Base-by-base conservation (phyloP, 2,888 invertebrate species). In the Drosophila nigricruria region DNA sequence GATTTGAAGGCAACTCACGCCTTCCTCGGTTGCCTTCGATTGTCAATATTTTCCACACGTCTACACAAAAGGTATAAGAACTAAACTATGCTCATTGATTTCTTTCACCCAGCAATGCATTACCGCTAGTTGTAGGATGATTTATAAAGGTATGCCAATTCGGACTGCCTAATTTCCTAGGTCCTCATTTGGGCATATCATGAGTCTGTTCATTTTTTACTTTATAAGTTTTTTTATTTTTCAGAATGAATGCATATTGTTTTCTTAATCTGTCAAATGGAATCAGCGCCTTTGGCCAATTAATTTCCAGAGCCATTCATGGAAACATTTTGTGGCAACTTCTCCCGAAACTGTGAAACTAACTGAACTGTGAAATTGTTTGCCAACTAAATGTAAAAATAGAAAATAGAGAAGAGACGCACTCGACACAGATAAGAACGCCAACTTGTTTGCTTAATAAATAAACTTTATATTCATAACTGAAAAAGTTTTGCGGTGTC, bases 391-490 rank as follows among this genome's bases (percentile, higher is more conserved):
- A 45, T 47, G 64, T 12, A 50, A 66, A 62, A 40, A 56, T 30
- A 42, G 23, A 66, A 62, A 40, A 56, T 30, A 42, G 23, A 67
- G 62, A 64, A 70, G 50, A 74, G 66, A 66, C 68, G 64, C 63
- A 80, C 82, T 77, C 72, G 76, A 67, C 73, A 60, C 54, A 89
- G 84, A 85, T 85, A 85, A 85, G 89, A 74, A 58, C 69, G 72
- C 81, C 81, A 83, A 89, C 84, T 84, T 84, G 89, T 84, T 89
- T 83, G 84, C 89, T 89, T 89, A 89, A 89, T 85, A 85, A 85
- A 85, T 85, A 85, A 85, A 85, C 84, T 85, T 85, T 89, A 85
- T 85, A 85, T 89, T 85, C 84, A 85, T 85, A 85, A 89, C 89
- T 89, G 88, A 79, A 85, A 89, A 85, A 89, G 66, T 85, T 85